Base-by-base conservation (phyloP, 2,888 invertebrate species). In the Drosophila paranaensis region DNA sequence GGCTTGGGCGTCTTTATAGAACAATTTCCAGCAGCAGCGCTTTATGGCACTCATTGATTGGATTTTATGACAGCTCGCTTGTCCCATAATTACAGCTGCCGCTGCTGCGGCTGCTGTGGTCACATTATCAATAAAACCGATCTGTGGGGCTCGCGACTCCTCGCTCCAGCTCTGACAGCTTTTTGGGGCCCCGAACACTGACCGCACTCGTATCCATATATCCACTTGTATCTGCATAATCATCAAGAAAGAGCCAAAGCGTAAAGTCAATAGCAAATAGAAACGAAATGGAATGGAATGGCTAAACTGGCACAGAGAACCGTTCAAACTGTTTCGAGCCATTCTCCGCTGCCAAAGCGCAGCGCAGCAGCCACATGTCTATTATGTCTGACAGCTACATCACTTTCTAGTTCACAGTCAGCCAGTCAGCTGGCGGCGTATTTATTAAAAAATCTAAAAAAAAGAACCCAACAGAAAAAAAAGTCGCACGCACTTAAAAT, bases 401-500 rank as follows among this genome's bases (percentile, higher is more conserved):
- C 57, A 67, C 68, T 74, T 74, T 74, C 68, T 60, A 64, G 77
- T 55, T 68, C 43, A 42, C 27, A 25, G 37, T 37, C 51, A 48
- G 14, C 30, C 27, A 14, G 51, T 37, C 37, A 65, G 48, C 64
- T 50, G 42, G 25, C 42, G 66, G 16, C 35, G 42, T 30, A 67
- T 63, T 63, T 63, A 37, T 61, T 61, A 57, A 45, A 57, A 46
- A 53, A 53, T 35, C 33, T 51, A 51, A 20, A 37, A 20, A 35
- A 27, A 37, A 20, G 20, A 20, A 20, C 20, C 20, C 20, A 20
- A 20, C 27, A 20, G 14, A 20, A 33, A 42, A 20, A 65, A 62
- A 62, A 62, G 71, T 64, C 66, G 27, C 74, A 74, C 70, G 46
- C 66, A 86, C 88, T 82, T 82, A 86, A 86, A 88, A 82, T 88